phyloP scores from a whole-genome alignment of 1,140 invertebrate species.

The Pseudomyrmex sp. region DNA sequence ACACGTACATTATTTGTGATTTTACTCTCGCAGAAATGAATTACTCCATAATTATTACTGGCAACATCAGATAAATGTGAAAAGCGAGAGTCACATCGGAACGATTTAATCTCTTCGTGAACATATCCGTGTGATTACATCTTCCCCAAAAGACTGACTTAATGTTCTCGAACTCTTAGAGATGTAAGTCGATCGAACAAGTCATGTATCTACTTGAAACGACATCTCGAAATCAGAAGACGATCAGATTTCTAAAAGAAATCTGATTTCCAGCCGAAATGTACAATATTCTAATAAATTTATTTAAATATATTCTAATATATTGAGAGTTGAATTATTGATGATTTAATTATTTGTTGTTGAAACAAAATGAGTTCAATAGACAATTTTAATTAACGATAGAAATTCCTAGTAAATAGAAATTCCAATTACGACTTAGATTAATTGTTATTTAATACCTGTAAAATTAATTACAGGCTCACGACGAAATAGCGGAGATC shows the following conservation, averaged over 20 bases:
- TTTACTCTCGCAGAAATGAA: neutral
- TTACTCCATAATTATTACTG: neutral
- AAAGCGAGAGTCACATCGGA: slow-evolving; percentile 10
- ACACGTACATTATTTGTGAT: neutral
- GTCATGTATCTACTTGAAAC: neutral
- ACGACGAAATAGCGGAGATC: slow-evolving; percentile 14
- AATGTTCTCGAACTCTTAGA: neutral
- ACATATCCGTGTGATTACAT: neutral
- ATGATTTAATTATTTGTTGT: too few relatives aligned
- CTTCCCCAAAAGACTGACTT: slow-evolving; percentile 7
- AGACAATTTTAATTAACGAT: neutral
- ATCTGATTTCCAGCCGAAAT: too few relatives aligned
- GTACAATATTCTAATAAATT: neutral
- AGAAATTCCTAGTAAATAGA: neutral
- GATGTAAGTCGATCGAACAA: slow-evolving; percentile 7
- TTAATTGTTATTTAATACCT: slow-evolving; percentile 7
- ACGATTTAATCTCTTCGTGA: slow-evolving; percentile 1
- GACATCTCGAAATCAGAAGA: neutral
- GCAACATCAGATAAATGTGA: slow-evolving; percentile 3
- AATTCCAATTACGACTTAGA: neutral
- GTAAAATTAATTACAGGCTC: slow-evolving; percentile 26
- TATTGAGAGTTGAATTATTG: too few relatives aligned
- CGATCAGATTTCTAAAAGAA: neutral
- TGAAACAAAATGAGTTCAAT: too few relatives aligned
- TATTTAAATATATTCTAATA: too few relatives aligned